A percentile compares a stretch with the other conserved stretches of the same genome.
Conservation (phyloP, 2,113 vertebrate genomes). For the Bombycilla garrulus region DNA sequence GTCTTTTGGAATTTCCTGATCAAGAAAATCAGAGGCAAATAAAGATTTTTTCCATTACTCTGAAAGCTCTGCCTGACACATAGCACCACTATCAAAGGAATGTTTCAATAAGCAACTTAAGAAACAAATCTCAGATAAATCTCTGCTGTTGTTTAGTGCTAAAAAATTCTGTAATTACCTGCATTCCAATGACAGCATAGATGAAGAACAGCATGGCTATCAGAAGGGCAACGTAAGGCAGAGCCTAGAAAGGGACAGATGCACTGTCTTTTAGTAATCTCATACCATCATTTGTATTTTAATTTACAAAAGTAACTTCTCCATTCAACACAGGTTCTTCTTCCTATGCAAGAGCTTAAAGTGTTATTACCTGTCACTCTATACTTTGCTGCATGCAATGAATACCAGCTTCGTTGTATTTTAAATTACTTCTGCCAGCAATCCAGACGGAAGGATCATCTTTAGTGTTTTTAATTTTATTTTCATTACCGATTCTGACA, state of each 20-base stretch:
- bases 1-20: not conserved
- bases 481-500: not conserved
- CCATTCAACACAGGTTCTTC: not conserved
- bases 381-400: not conserved
- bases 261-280: not conserved
- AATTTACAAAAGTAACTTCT: not conserved
- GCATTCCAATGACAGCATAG: constrained; percentile 99
- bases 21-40: not conserved
- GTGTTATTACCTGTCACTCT: not conserved
- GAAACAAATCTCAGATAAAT: not conserved
- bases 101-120: not conserved
- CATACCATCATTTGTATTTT: not conserved
- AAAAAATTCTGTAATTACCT: constrained; percentile 73
- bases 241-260: constrained; percentile 76
- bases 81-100: not conserved
- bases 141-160: not conserved
- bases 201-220: constrained; percentile 99
- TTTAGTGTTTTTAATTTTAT: not conserved
- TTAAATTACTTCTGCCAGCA: constrained; percentile 7
- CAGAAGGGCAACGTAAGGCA: constrained; percentile 95
- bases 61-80: not conserved
- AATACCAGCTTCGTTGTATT: not conserved
- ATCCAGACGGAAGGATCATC: not conserved
- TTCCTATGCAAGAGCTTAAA: not conserved
- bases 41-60: not conserved